Conservation (phyloP, 92 coral and sea anemone species). For the Bergia puertoricense region DNA sequence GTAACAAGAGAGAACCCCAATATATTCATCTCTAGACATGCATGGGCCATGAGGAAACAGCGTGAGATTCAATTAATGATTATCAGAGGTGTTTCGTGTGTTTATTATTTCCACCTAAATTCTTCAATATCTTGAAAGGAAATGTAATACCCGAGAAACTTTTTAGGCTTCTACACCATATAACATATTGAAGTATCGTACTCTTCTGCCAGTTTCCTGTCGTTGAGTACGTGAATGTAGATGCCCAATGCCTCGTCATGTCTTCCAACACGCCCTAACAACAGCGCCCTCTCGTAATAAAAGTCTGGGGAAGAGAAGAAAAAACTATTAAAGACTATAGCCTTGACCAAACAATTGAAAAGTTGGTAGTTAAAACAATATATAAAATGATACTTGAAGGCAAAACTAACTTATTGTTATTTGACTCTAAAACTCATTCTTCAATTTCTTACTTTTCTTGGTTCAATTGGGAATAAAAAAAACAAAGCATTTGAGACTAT, state of each 20-base stretch:
- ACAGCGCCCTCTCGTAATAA: slow-evolving; percentile 89
- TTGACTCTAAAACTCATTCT: too few relatives aligned
- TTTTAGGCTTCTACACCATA: background rate
- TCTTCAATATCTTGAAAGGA: background rate
- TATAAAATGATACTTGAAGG: background rate
- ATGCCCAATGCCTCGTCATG: slow-evolving; percentile 95
- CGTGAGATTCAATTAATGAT: too few relatives aligned
- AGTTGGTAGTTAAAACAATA: background rate
- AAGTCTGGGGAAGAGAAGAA: slow-evolving; percentile 61
- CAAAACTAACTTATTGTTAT: too few relatives aligned
- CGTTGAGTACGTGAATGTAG: slow-evolving; percentile 81
- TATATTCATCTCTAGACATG: too few relatives aligned
- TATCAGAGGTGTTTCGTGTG: too few relatives aligned
- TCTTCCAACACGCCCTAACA: slow-evolving; percentile 95
- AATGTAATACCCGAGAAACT: background rate
- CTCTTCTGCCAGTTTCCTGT: slow-evolving; percentile 88
- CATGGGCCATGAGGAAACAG: too few relatives aligned
- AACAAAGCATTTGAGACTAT: background rate
- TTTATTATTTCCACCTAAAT: too few relatives aligned
- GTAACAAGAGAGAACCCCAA: too few relatives aligned
- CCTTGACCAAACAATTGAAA: background rate
- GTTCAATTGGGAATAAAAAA: slow-evolving; percentile 5
- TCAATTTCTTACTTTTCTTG: background rate
- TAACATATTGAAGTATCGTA: slow-evolving; percentile 41
- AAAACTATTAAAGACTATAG: background rate